These are phyloP conservation scores for Psettodes erumei DNA, from an alignment of 2,113 vertebrate species.

Conservation along the genomic window DNA sequence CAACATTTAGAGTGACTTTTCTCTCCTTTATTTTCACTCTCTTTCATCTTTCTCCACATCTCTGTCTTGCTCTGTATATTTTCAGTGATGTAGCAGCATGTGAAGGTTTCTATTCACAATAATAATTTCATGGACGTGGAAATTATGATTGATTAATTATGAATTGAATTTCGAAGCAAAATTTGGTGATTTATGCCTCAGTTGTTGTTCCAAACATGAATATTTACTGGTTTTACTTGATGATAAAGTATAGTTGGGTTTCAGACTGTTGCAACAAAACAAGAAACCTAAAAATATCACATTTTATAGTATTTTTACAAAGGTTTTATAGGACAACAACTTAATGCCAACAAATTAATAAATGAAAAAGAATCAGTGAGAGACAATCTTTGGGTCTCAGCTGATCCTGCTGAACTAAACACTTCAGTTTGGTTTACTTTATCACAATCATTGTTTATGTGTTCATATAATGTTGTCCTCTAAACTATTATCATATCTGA, in stretches of 20 bases:
- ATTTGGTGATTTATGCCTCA: neutral
- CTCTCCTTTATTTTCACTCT: conserved; percentile 10
- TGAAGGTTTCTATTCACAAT: conserved; percentile 6
- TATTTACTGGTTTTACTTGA: neutral
- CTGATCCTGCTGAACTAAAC: neutral
- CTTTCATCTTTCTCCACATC: conserved; percentile 1
- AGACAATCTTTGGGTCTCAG: neutral
- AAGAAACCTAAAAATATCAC: neutral
- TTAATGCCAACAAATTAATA: no score
- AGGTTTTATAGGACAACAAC: no score
- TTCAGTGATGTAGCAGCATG: neutral
- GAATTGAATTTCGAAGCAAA: neutral
- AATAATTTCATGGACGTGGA: no score
- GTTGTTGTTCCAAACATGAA: neutral
- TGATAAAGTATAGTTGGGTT: neutral
- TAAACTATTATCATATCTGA: neutral
- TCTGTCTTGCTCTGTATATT: neutral
- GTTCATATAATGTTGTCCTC: neutral
- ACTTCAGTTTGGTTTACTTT: neutral
- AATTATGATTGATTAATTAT: no score
- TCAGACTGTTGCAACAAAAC: neutral
- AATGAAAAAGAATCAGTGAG: no score
- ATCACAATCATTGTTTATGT: neutral
- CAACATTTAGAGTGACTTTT: conserved; percentile 17
- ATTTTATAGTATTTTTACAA: neutral